These are phyloP conservation scores for Nipponacmea schrenckii DNA, from an alignment of 2,888 invertebrate species.

Conservation along the genomic window DNA sequence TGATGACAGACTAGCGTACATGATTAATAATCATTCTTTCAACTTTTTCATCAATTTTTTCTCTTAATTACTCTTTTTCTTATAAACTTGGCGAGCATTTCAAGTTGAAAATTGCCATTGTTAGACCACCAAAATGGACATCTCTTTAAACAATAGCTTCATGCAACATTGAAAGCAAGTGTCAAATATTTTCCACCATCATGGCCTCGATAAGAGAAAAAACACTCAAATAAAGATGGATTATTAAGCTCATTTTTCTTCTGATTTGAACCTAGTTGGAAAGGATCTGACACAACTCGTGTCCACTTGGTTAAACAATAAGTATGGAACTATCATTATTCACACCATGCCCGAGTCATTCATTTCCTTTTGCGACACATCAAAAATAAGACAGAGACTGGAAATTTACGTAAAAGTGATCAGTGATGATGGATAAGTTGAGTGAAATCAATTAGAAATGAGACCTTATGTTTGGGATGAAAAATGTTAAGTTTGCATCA, in stretches of 20 bases:
- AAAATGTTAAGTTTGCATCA: constrained; percentile 3
- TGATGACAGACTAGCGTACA: no score
- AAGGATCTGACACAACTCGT: constrained; percentile 10
- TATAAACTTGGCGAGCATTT: no score
- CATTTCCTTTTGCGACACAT: constrained; percentile 22
- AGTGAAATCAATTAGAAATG: constrained; percentile 5
- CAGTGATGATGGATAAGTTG: constrained; percentile 7
- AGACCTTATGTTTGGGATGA: constrained; percentile 4
- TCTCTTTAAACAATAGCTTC: background rate
- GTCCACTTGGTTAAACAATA: constrained; percentile 26
- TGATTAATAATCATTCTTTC: no score
- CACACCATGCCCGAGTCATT: constrained; percentile 12
- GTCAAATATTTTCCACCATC: no score
- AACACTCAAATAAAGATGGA: background rate
- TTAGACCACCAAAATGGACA: no score
- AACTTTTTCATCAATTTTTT: no score
- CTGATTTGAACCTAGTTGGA: background rate
- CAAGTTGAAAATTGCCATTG: background rate
- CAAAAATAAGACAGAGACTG: constrained; percentile 4
- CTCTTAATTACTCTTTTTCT: no score
- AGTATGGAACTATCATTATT: constrained; percentile 18
- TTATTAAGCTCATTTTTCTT: constrained; percentile 8
- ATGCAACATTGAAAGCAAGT: background rate
- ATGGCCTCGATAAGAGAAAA: constrained; percentile 9
- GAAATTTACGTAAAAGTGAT: constrained; percentile 11